Percentiles rank a stretch among this genome's conserved stretches.
phyloP scores from a whole-genome alignment of 1,140 invertebrate genomes.

The Lucilia sericata region DNA sequence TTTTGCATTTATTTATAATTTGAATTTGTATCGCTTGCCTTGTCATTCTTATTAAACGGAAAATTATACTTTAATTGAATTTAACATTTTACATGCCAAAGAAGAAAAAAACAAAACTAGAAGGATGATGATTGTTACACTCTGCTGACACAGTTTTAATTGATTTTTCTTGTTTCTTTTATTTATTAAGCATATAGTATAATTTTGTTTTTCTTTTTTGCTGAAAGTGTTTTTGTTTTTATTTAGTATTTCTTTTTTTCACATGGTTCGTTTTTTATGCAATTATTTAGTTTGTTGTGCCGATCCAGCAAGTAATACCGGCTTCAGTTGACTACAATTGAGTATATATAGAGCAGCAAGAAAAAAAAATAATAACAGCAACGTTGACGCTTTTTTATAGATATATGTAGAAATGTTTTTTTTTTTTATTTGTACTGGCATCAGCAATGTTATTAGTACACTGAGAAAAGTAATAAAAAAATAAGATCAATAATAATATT shows the following conservation, averaged over 20 bases:
- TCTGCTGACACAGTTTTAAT: neutral
- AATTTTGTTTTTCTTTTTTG: too few relatives aligned
- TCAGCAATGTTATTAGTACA: too few relatives aligned
- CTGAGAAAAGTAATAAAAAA: too few relatives aligned
- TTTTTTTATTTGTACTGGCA: too few relatives aligned
- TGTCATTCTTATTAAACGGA: neutral
- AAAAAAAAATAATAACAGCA: neutral
- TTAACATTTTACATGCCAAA: neutral
- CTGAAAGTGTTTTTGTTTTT: neutral
- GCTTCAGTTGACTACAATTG: constrained; percentile 3
- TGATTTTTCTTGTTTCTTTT: neutral
- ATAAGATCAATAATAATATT: too few relatives aligned
- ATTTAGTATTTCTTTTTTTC: neutral
- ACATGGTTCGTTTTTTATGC: neutral
- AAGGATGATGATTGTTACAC: constrained; percentile 9
- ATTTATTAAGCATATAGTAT: neutral
- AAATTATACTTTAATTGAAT: neutral
- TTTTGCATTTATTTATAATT: too few relatives aligned
- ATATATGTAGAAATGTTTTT: too few relatives aligned
- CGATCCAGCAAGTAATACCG: neutral
- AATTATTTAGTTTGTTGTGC: constrained; percentile 15
- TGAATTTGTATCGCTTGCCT: too few relatives aligned
- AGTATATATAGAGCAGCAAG: constrained; percentile 5
- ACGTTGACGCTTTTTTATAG: neutral
- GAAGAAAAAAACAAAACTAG: neutral